Conservation (phyloP, 1,140 invertebrate species). For the Pemphigus obesinymphae region DNA sequence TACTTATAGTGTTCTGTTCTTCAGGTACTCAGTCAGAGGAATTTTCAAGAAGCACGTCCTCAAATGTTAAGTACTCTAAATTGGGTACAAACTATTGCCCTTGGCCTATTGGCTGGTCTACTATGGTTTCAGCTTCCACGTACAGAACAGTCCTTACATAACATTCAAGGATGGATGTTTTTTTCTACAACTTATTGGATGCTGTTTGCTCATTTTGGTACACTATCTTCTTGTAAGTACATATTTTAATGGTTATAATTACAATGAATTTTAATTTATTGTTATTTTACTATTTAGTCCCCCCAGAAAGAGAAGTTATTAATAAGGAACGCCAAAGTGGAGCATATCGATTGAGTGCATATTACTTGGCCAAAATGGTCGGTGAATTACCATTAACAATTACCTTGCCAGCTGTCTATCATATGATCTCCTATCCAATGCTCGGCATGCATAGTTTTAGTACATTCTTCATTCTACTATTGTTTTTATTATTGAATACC, state of each 20-base stretch:
- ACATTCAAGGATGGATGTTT: slow-evolving; percentile 83
- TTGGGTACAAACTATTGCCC: slow-evolving; percentile 72
- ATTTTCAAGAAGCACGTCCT: slow-evolving; percentile 72
- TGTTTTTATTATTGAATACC: slow-evolving; percentile 70
- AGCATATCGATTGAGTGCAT: slow-evolving; percentile 76
- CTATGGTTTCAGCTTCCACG: slow-evolving; percentile 75
- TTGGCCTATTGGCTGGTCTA: slow-evolving; percentile 70
- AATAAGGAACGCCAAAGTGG: slow-evolving; percentile 77
- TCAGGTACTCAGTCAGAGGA: slow-evolving; percentile 66
- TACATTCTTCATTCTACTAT: slow-evolving; percentile 67
- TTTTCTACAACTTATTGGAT: slow-evolving; percentile 84
- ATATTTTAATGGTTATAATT: too few species aligned
- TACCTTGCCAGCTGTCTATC: slow-evolving; percentile 72
- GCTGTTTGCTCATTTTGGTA: slow-evolving; percentile 76
- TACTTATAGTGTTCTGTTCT: neutral
- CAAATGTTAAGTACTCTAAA: slow-evolving; percentile 76
- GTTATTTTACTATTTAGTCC: slow-evolving; percentile 58
- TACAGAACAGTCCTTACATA: slow-evolving; percentile 68
- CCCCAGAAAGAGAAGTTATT: slow-evolving; percentile 74
- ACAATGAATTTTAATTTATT: too few species aligned
- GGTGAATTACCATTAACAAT: slow-evolving; percentile 75
- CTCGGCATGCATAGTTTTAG: slow-evolving; percentile 60
- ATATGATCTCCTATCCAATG: slow-evolving; percentile 75
- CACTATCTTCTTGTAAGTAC: slow-evolving; percentile 65
- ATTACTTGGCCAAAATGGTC: slow-evolving; percentile 80